Evolutionary conservation across 2,888 invertebrate genomes (phyloP), one percentile per base, ranked within the genome.

Genomic region (Drosophila rellima): DNA sequence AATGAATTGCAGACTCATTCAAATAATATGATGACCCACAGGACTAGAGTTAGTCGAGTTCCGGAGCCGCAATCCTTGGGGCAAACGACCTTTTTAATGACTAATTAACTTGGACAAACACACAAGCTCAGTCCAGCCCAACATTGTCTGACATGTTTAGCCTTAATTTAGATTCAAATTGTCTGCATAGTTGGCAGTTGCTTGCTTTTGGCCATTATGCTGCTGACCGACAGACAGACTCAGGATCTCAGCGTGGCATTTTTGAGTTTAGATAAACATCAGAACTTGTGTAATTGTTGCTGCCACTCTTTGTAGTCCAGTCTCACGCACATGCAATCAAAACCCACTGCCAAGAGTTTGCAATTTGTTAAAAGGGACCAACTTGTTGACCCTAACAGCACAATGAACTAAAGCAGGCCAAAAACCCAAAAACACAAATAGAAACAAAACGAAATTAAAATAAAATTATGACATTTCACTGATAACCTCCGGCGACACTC

Each of bases 241-340:
- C 20, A 26, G 37, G 10, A 37, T 23, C 56, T 40, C 45, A 45
- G n/a, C 20, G 10, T 39, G 61, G 29, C 52, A 67, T 66, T 75
- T 81, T 71, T 81, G 64, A 78, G 64, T 71, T 69, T 56, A 70
- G 83, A 75, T 82, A 75, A 70, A 64, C 62, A 70, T 73, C 80
- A 70, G 45, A 72, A 68, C 67, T 77, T 77, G 68, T 82, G 55
- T 78, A 85, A 77, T 82, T 85, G 69, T 75, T 75, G 71, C 57
- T 71, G 68, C 59, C 44, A 55, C 23, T 23, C 42, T 18, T 31
- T 18, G 26, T 20, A 26, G 23, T 39, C 26, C 31, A 45, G 70
- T 50, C 70, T 61, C 45, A 74, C 55, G 57, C 83, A 83, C 59
- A 59, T 62, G 55, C 57, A 75, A 60, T 61, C 61, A 61, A 70